Percentiles rank a stretch among this genome's conserved stretches.
phyloP scores from a whole-genome alignment of 1,140 invertebrate species.

The Hyposmocoma kahamanoa region DNA sequence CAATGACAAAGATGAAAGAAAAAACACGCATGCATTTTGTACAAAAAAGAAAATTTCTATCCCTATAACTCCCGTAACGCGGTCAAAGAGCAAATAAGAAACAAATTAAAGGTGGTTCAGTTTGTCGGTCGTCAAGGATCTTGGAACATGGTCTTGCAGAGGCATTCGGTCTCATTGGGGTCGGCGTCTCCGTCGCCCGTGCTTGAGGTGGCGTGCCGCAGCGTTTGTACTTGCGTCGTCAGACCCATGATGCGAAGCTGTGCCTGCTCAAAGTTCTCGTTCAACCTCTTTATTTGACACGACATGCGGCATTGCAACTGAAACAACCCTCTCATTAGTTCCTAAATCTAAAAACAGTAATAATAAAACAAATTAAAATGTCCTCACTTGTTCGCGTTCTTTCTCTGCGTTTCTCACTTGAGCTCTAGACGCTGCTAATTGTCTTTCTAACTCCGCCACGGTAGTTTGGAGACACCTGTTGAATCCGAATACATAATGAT shows the following conservation, averaged over 20 bases:
- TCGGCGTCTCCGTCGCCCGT: constrained; percentile 46
- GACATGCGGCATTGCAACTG: constrained; percentile 80
- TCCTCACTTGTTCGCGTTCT: constrained; percentile 77
- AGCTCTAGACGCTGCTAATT: constrained; percentile 77
- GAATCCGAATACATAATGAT: too few species aligned
- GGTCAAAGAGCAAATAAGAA: too few species aligned
- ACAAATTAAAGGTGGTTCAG: too few species aligned
- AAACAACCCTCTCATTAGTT: constrained; percentile 19
- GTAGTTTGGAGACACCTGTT: constrained; percentile 75
- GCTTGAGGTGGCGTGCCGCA: constrained; percentile 72
- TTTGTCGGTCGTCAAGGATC: constrained; percentile 31
- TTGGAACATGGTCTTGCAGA: constrained; percentile 50
- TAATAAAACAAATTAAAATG: neutral
- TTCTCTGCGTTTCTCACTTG: constrained; percentile 77
- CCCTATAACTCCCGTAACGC: too few species aligned
- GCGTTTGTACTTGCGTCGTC: constrained; percentile 77
- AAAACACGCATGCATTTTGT: too few species aligned
- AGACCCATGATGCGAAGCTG: constrained; percentile 78
- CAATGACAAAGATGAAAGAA: too few species aligned
- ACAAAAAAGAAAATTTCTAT: too few species aligned
- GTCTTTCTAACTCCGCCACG: constrained; percentile 78
- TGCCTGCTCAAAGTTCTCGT: constrained; percentile 80
- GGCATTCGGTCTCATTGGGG: constrained; percentile 37
- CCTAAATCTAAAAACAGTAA: too few species aligned
- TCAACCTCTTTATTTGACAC: constrained; percentile 78